Evolutionary conservation across 2,797 vertebrate species (phyloP).

Genomic region (Amblyraja radiata): DNA sequence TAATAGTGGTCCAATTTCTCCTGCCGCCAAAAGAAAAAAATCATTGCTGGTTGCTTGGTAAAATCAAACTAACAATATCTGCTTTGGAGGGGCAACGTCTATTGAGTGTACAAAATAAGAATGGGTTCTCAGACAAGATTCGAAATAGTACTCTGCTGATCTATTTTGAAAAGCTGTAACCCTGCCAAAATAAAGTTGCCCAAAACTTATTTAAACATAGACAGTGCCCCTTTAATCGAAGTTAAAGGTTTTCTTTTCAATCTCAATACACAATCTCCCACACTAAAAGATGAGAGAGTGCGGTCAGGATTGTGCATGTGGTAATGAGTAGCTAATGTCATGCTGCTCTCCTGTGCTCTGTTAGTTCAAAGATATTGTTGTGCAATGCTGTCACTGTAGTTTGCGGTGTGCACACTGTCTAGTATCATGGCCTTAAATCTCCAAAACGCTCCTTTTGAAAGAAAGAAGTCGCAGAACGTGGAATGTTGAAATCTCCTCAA

Average conservation of each 20-base stretch:
- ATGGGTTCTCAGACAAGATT: neutral
- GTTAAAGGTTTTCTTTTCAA: neutral
- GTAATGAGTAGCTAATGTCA: neutral
- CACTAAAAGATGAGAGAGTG: neutral
- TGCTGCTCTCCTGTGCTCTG: neutral
- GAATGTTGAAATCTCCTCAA: neutral
- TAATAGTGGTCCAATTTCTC: neutral
- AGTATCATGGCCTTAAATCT: constrained; percentile 14
- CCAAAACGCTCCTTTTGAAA: constrained; percentile 29
- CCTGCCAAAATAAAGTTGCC: neutral
- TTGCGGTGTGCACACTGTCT: neutral
- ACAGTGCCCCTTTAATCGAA: neutral
- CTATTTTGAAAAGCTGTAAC: neutral
- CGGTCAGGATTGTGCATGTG: constrained; percentile 16
- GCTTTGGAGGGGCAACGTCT: neutral
- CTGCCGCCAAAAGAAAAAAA: neutral
- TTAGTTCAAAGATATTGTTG: neutral
- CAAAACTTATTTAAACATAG: neutral
- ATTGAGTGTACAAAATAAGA: neutral
- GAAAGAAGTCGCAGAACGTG: constrained; percentile 3
- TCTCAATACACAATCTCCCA: neutral
- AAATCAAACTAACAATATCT: neutral
- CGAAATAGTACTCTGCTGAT: neutral
- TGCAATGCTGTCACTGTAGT: constrained; percentile 19
- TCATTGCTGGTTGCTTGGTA: neutral